Percentiles rank a stretch among this genome's conserved stretches.
phyloP scores from a whole-genome alignment of 2,113 vertebrate species.

The Anser cygnoides region DNA sequence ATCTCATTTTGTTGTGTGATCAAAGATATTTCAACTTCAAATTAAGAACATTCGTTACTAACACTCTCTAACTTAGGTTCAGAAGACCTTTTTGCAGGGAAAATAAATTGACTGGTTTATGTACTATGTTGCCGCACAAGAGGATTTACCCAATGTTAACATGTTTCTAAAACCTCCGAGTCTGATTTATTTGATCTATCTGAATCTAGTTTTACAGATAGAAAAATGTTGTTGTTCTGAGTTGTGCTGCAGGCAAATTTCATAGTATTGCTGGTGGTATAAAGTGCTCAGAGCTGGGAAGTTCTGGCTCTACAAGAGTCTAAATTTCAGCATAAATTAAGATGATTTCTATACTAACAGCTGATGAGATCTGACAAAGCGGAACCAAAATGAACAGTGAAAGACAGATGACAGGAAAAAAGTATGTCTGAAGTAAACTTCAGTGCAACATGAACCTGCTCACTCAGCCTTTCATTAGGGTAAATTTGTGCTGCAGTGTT shows the following conservation, averaged over 20 bases:
- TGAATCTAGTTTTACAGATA: neutral
- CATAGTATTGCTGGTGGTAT: neutral
- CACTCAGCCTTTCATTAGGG: neutral
- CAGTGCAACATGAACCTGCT: neutral
- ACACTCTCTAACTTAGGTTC: slow-evolving; percentile 9
- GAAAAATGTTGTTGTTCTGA: neutral
- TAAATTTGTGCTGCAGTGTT: neutral
- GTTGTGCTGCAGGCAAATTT: neutral
- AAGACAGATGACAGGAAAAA: neutral
- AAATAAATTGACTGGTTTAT: neutral
- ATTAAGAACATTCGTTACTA: slow-evolving; percentile 12
- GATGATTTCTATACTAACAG: neutral
- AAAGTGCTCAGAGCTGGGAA: neutral
- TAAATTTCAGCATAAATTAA: neutral
- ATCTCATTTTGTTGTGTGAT: slow-evolving; percentile 41
- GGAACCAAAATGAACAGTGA: neutral
- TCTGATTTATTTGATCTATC: neutral
- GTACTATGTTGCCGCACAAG: neutral
- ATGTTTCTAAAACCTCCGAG: neutral
- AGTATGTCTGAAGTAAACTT: neutral
- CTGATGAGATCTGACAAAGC: neutral
- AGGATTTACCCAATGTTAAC: neutral
- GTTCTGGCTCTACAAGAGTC: neutral
- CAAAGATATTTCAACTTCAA: slow-evolving; percentile 41
- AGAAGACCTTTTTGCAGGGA: slow-evolving; percentile 19